Evolutionary conservation across 2,888 invertebrate genomes (phyloP).

Genomic region (Apamea anceps): DNA sequence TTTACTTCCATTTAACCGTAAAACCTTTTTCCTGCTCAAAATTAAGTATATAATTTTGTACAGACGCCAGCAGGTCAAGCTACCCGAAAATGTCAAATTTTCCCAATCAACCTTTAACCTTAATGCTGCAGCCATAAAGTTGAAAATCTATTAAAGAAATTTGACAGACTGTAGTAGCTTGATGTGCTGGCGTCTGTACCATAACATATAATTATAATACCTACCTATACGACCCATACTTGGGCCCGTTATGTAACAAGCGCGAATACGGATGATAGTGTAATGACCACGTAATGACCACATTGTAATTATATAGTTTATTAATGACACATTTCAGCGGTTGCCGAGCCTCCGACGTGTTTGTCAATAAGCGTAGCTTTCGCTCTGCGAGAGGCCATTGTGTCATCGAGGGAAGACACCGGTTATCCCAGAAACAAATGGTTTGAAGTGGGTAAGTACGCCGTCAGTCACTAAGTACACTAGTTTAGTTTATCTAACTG

Average conservation of each 20-base stretch:
- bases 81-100: no score
- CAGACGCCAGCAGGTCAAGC: no score
- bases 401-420: constrained; percentile 91
- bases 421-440: constrained; percentile 88
- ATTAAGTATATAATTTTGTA: background rate
- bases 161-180: no score
- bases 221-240: background rate
- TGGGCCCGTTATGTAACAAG: background rate
- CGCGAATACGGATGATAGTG: background rate
- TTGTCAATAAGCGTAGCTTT: constrained; percentile 87
- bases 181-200: no score
- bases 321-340: constrained; percentile 78
- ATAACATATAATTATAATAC: background rate
- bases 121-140: no score
- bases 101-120: no score
- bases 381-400: constrained; percentile 92
- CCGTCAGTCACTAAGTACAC: background rate
- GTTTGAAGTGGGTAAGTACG: constrained; percentile 90
- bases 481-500: background rate
- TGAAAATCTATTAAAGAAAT: no score
- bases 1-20: background rate
- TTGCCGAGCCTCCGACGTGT: constrained; percentile 88
- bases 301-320: background rate
- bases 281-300: background rate
- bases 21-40: background rate